phyloP scores from a whole-genome alignment of 2,797 vertebrate species.

The Lacerta agilis region DNA sequence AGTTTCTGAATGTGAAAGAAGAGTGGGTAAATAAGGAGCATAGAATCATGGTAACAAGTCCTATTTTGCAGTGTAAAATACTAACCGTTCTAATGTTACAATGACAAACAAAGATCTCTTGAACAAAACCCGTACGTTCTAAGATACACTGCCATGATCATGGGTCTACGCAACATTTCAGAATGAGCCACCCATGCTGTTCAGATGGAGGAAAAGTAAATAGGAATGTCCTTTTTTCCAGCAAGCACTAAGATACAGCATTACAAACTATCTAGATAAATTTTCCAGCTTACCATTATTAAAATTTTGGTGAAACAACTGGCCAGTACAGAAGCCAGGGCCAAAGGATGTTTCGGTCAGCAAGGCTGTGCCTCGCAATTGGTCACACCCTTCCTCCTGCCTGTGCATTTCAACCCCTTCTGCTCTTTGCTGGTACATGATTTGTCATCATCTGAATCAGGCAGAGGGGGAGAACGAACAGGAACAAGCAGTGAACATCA shows the following conservation, averaged over 20 bases:
- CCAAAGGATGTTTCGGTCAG: background rate
- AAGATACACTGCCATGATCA: background rate
- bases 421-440: background rate
- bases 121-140: constrained; percentile 41
- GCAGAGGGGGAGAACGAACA: no score
- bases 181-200: background rate
- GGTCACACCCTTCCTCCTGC: background rate
- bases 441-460: background rate
- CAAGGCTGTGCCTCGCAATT: no score
- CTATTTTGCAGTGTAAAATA: constrained; percentile 48
- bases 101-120: constrained; percentile 57
- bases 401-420: background rate
- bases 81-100: constrained; percentile 45
- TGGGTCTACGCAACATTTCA: constrained; percentile 17
- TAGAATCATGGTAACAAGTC: constrained; percentile 34
- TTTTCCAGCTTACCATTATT: background rate
- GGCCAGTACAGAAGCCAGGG: background rate
- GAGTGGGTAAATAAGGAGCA: constrained; percentile 51
- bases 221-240: constrained; percentile 39
- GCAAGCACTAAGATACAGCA: constrained; percentile 28
- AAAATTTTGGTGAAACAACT: background rate
- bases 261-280: constrained; percentile 17
- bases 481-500: no score
- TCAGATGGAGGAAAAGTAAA: constrained; percentile 43
- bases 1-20: constrained; percentile 16